Evolutionary conservation across 2,888 invertebrate genomes (phyloP), one percentile per base, ranked within the genome.

Genomic region (Laothoe populi): DNA sequence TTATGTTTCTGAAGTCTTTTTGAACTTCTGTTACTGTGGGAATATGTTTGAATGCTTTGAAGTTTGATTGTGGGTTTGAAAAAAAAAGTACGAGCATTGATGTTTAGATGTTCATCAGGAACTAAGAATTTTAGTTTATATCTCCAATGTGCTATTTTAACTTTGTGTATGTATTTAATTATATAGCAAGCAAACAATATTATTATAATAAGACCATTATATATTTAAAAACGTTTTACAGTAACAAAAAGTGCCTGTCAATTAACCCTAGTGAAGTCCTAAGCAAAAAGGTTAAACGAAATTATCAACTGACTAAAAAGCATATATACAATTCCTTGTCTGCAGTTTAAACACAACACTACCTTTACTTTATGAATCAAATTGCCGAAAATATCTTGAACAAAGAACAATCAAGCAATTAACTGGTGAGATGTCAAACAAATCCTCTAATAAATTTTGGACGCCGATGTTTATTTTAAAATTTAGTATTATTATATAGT

Each of bases 401-500:
- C 44, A 45, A 62, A 58, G 44, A 62, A 62, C 62, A 62, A 58
- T 60, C 63, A 58, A 62, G 59, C 60, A 70, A 76, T 71, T 70
- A 68, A 74, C 68, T 73, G 48, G 57, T 66, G 63, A 70, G 73
- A 69, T 69, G 65, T 63, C 68, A 71, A 66, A 66, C 69, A 74
- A 72, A 72, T 68, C 63, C 61, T 66, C 68, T 61, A 63, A 63
- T 69, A 69, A 57, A 71, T 70, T 63, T 67, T 60, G 64, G 65
- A 67, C 68, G 72, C 73, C 75, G 72, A 70, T 87, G 88, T 88
- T 88, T 81, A 76, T 87, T 83, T 83, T 83, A 77, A 70, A 82
- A 81, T 86, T 87, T 86, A 83, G 86, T 87, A 85, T 86, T 83
- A 88, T 81, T 78, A 85, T 88, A 83, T 84, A 82, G 81, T 84